Percentiles rank a stretch among this genome's conserved stretches.
Evolutionary conservation across 2,797 vertebrate genomes (phyloP).

Genomic region (Pterois miles): DNA sequence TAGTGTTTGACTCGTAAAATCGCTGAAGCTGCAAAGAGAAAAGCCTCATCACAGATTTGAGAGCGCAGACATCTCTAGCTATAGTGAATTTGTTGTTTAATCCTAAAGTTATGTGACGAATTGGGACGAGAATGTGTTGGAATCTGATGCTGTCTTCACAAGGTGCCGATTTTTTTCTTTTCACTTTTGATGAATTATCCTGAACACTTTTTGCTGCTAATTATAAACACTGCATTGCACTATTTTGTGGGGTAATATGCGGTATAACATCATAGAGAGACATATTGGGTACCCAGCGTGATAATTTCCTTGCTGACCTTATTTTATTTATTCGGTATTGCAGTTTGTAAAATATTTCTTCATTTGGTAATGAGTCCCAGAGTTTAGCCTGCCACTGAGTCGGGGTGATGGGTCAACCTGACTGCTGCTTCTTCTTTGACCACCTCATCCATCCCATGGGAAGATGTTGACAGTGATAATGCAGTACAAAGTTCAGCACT

Average conservation of each 20-base stretch:
- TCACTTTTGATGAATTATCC: neutral
- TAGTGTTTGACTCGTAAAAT: too few species aligned
- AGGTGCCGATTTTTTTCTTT: neutral
- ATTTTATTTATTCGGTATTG: slow-evolving; percentile 41
- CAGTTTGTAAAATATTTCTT: slow-evolving; percentile 24
- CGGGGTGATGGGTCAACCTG: slow-evolving; percentile 20
- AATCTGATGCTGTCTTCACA: neutral
- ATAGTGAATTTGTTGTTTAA: neutral
- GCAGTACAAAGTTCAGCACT: neutral
- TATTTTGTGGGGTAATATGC: neutral
- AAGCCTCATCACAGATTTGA: too few species aligned
- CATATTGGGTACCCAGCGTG: neutral
- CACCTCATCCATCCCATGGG: neutral
- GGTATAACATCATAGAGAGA: neutral
- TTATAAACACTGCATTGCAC: neutral
- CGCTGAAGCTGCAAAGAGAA: too few species aligned
- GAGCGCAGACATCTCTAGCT: too few species aligned
- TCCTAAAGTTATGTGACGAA: neutral
- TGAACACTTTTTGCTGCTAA: neutral
- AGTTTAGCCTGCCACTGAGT: slow-evolving; percentile 19
- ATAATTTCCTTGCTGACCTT: slow-evolving; percentile 21
- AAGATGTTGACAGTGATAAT: neutral
- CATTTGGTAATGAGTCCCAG: slow-evolving; percentile 23
- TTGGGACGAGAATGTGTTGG: neutral
- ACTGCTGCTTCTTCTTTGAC: slow-evolving; percentile 9